A percentile compares a stretch with the other conserved stretches of the same genome.
These are phyloP conservation scores for Aphelenchoides avenae DNA, from an alignment of 1,140 invertebrate genomes.

Conservation along the genomic window DNA sequence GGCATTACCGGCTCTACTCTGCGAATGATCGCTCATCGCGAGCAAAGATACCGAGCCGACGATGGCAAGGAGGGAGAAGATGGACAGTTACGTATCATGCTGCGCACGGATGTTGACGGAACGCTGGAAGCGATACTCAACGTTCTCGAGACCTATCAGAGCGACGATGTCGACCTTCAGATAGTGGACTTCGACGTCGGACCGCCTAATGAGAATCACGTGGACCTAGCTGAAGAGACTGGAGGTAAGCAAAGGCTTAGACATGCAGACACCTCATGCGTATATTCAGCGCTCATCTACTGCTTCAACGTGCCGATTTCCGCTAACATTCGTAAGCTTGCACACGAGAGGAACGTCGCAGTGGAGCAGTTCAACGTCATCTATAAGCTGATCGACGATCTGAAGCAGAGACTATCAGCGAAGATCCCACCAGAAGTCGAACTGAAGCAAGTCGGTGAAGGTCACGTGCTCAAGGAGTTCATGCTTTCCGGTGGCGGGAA, in stretches of 20 bases:
- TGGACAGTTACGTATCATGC: slow-evolving; percentile 34
- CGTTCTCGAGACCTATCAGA: slow-evolving; percentile 79
- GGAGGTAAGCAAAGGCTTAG: slow-evolving; percentile 64
- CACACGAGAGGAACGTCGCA: slow-evolving; percentile 34
- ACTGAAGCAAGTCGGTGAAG: slow-evolving; percentile 45
- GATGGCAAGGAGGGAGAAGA: slow-evolving; percentile 27
- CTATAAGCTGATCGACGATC: slow-evolving; percentile 44
- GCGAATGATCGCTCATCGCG: slow-evolving; percentile 31
- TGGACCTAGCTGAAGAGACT: slow-evolving; percentile 79
- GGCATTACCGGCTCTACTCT: slow-evolving; percentile 41
- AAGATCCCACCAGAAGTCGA: slow-evolving; percentile 25
- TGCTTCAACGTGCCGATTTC: slow-evolving; percentile 50
- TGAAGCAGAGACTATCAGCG: slow-evolving; percentile 40
- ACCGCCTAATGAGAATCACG: slow-evolving; percentile 73
- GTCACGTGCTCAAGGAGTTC: slow-evolving; percentile 55
- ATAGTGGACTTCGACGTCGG: slow-evolving; percentile 86
- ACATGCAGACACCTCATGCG: slow-evolving; percentile 1
- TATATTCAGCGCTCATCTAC: slow-evolving; percentile 43
- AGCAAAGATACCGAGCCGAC: slow-evolving; percentile 26
- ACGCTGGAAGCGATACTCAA: slow-evolving; percentile 89
- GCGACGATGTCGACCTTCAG: slow-evolving; percentile 73
- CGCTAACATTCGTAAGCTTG: slow-evolving; percentile 23
- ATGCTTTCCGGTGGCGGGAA: slow-evolving; percentile 43
- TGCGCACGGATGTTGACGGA: slow-evolving; percentile 66
- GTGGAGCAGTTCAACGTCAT: slow-evolving; percentile 54